phyloP scores from a whole-genome alignment of 2,888 invertebrate genomes.

The Ectropis crepuscularia region DNA sequence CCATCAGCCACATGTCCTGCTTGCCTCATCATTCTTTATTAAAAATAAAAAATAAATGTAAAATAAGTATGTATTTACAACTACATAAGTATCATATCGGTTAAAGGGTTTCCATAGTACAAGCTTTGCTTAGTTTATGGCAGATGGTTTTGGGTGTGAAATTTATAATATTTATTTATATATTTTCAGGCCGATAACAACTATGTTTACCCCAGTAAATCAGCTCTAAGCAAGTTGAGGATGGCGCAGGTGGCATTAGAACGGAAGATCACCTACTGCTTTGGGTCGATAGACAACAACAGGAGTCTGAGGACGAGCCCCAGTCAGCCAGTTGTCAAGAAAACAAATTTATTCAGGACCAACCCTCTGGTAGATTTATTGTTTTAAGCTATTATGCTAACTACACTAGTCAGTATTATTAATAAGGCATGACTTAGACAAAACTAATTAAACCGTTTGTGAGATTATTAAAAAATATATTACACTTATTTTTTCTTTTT shows the following conservation, averaged over 20 bases:
- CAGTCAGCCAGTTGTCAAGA: conserved; percentile 37
- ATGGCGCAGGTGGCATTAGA: conserved; percentile 69
- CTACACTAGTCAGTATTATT: background rate
- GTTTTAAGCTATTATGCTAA: background rate
- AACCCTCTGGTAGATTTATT: conserved; percentile 71
- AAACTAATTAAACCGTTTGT: no score
- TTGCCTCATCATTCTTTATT: no score
- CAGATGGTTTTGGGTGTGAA: no score
- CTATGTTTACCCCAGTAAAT: conserved; percentile 62
- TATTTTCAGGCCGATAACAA: conserved; percentile 57
- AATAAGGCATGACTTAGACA: no score
- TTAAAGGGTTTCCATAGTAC: no score
- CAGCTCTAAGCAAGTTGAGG: conserved; percentile 61
- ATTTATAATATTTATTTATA: background rate
- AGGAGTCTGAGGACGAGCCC: conserved; percentile 32
- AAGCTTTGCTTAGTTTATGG: no score
- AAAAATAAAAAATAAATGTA: no score
- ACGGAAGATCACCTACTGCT: conserved; percentile 70
- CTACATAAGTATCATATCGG: no score
- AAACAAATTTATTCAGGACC: conserved; percentile 62
- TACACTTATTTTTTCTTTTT: no score
- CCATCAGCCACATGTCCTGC: no score
- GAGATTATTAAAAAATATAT: no score
- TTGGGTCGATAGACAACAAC: conserved; percentile 49
- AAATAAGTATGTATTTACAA: no score